These are phyloP conservation scores for Aquatica leii DNA, from an alignment of 2,888 invertebrate species.

Conservation along the genomic window DNA sequence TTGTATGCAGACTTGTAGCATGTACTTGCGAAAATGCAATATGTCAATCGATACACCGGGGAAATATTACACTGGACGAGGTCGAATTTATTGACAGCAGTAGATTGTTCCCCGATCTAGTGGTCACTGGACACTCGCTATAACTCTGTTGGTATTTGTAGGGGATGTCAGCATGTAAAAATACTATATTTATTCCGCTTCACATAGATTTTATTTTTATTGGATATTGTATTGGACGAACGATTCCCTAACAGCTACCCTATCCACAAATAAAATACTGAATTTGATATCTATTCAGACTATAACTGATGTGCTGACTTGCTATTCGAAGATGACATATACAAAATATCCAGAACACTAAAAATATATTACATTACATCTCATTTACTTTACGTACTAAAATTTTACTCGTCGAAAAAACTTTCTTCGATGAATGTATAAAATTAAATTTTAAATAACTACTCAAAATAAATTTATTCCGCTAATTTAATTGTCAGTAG, in stretches of 20 bases:
- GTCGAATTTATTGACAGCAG: conserved; percentile 60
- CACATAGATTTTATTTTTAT: conserved; percentile 45
- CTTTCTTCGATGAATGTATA: too few species aligned
- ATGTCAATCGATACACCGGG: conserved; percentile 56
- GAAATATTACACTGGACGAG: conserved; percentile 60
- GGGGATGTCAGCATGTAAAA: conserved; percentile 50
- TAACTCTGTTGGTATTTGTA: conserved; percentile 52
- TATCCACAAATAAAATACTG: conserved; percentile 19
- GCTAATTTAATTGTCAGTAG: too few species aligned
- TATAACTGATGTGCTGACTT: conserved; percentile 8
- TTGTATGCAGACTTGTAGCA: conserved; percentile 51
- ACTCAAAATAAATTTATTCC: too few species aligned
- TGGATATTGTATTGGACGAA: conserved; percentile 42
- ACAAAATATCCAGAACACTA: not conserved
- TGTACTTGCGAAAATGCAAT: conserved; percentile 57
- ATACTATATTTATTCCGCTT: conserved; percentile 43
- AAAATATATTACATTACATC: not conserved
- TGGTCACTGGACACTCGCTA: conserved; percentile 59
- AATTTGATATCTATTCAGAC: conserved; percentile 19
- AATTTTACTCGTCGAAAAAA: too few species aligned
- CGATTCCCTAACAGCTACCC: conserved; percentile 20
- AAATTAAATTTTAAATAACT: too few species aligned
- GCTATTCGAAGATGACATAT: not conserved
- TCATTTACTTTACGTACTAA: not conserved
- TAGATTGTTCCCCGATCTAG: conserved; percentile 61